Base-by-base conservation (phyloP, 2,888 invertebrate species). In the Dynastes tityus region DNA sequence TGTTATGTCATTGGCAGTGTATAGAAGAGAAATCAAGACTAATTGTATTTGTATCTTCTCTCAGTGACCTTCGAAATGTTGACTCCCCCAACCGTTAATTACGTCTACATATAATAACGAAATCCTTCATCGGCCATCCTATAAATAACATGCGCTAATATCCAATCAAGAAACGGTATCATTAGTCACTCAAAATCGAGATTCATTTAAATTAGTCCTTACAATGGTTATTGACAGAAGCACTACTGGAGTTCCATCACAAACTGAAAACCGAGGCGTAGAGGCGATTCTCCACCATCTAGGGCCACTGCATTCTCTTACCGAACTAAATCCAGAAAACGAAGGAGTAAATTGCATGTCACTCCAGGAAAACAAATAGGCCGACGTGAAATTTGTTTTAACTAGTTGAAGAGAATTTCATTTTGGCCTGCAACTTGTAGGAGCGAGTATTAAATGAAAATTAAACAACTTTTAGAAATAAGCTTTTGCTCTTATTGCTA, bases 331-430 rank as follows among this genome's bases (percentile, higher is more conserved):
- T 86, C 86, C 87, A 84, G 83, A 83, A 82, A 84, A 83, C 84
- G 85, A 84, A 83, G 83, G 85, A 85, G 86, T 87, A 88, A 88
- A 88, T 88, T 88, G 88, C 87, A 85, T 87, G 88, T 88, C 88
- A 87, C 86, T 87, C 86, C 82, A 77, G 81, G 82, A 88, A 88
- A 87, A 88, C 87, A 86, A 87, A 88, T 88, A 87, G 87, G 86
- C 86, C 85, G 85, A 87, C 87, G 87, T 87, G 87, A 86, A 88
- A 87, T 88, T 87, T 87, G 86, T 87, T 86, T 86, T 85, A 87
- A 87, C 85, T 86, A 88, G 85, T 85, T 86, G 80, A 80, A 76
- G 77, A 58, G 45, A 78, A 73, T 78, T 78, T 78, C 78, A 61
- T 27, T 49, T 71, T 70, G 16, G 64, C 49, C 64, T 78, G 40